Conservation (phyloP, 2,888 invertebrate species). For the Amphipoea oculea region DNA sequence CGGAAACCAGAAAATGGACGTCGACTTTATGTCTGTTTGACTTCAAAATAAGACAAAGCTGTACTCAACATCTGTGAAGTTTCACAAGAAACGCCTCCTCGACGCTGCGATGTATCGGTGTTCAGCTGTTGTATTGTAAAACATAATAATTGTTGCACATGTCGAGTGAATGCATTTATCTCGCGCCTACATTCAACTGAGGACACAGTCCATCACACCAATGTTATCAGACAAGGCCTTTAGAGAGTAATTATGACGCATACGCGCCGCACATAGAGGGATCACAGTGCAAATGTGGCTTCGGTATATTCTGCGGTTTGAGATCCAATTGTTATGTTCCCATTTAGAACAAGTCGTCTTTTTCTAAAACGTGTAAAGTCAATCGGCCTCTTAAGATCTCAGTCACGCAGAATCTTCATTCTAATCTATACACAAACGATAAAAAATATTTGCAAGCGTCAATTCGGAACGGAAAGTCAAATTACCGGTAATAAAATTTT, state of each 20-base stretch:
- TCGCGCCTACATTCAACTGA: slow-evolving; percentile 47
- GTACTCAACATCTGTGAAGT: slow-evolving; percentile 60
- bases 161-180: slow-evolving; percentile 50
- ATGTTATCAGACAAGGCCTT: slow-evolving; percentile 64
- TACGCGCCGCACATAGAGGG: slow-evolving; percentile 14
- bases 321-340: slow-evolving; percentile 14
- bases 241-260: slow-evolving; percentile 60
- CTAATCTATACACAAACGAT: slow-evolving; percentile 51
- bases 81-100: slow-evolving; percentile 48
- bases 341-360: slow-evolving; percentile 16
- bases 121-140: slow-evolving; percentile 47
- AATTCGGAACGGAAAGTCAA: slow-evolving; percentile 71
- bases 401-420: slow-evolving; percentile 48
- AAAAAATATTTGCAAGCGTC: slow-evolving; percentile 68
- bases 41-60: slow-evolving; percentile 56
- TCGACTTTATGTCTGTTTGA: slow-evolving; percentile 24
- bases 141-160: slow-evolving; percentile 59
- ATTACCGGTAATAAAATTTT: slow-evolving; percentile 74
- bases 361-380: slow-evolving; percentile 36
- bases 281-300: slow-evolving; percentile 28
- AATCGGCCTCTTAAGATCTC: slow-evolving; percentile 42
- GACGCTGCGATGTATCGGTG: slow-evolving; percentile 22
- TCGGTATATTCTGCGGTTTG: slow-evolving; percentile 29
- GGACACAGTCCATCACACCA: slow-evolving; percentile 59
- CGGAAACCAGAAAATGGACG: slow-evolving; percentile 39